Conservation (phyloP, 2,888 invertebrate species). For the Brenthis hecate region DNA sequence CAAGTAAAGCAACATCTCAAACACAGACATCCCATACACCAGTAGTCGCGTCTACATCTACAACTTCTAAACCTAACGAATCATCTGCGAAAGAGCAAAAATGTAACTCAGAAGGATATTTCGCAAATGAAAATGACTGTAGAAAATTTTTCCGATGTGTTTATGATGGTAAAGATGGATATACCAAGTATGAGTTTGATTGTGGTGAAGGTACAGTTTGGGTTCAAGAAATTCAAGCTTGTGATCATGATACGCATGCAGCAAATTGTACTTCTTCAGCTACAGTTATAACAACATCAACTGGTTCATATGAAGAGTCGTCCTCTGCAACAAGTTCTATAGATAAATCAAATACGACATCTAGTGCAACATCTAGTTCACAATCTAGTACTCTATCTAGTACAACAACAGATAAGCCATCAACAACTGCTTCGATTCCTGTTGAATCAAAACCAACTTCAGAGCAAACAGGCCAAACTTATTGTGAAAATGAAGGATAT, state of each 20-base stretch:
- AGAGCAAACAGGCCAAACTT: slow-evolving; percentile 25
- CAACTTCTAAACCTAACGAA: background rate
- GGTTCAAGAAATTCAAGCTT: slow-evolving; percentile 84
- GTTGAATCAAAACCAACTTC: slow-evolving; percentile 19
- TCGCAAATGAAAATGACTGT: slow-evolving; percentile 86
- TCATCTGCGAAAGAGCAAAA: slow-evolving; percentile 18
- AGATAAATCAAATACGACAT: slow-evolving; percentile 19
- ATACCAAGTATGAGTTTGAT: slow-evolving; percentile 85
- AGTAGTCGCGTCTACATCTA: slow-evolving; percentile 30
- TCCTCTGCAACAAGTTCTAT: slow-evolving; percentile 11
- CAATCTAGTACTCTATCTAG: slow-evolving; percentile 23
- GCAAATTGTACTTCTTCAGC: slow-evolving; percentile 10
- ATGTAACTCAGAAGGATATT: slow-evolving; percentile 85
- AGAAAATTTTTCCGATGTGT: slow-evolving; percentile 91
- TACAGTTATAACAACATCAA: slow-evolving; percentile 9
- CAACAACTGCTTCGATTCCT: slow-evolving; percentile 30
- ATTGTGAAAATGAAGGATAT: slow-evolving; percentile 85
- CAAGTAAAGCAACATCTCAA: slow-evolving; percentile 5
- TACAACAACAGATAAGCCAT: slow-evolving; percentile 30
- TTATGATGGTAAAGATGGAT: slow-evolving; percentile 81
- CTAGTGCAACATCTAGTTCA: slow-evolving; percentile 26
- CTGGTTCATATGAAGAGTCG: slow-evolving; percentile 8
- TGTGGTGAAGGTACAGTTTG: slow-evolving; percentile 90
- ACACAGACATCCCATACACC: slow-evolving; percentile 11
- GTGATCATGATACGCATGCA: slow-evolving; percentile 26